Percentiles rank a stretch among this genome's conserved stretches.
phyloP scores from a whole-genome alignment of 2,888 invertebrate species.

The Antheraea yamamai region DNA sequence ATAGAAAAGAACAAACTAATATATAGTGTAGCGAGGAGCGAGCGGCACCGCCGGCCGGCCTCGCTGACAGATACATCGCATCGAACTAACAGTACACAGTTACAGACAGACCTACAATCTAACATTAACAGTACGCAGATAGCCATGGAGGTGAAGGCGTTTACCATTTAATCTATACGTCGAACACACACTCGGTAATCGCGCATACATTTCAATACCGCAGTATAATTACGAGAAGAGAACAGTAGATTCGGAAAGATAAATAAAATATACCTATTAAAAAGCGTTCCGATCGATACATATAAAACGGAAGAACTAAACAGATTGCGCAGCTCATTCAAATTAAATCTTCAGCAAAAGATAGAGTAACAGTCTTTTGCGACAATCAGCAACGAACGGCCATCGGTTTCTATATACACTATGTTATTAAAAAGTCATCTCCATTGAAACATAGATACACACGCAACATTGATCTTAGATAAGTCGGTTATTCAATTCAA shows the following conservation, averaged over 20 bases:
- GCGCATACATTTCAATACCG: constrained; percentile 80
- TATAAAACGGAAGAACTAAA: constrained; percentile 79
- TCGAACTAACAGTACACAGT: constrained; percentile 77
- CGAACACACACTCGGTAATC: constrained; percentile 75
- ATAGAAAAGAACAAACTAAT: constrained; percentile 73
- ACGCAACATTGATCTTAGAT: constrained; percentile 81
- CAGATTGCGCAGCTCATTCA: constrained; percentile 82
- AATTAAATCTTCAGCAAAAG: constrained; percentile 81
- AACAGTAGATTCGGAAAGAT: constrained; percentile 77
- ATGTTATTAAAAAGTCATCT: constrained; percentile 74
- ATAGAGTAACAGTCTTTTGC: constrained; percentile 80
- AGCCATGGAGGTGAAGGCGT: constrained; percentile 79
- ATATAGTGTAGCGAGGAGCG: constrained; percentile 71
- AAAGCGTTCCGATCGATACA: constrained; percentile 78
- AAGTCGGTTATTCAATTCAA: constrained; percentile 72
- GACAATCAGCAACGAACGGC: constrained; percentile 82
- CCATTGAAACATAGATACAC: constrained; percentile 82
- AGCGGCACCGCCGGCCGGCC: constrained; percentile 59
- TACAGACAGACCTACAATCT: constrained; percentile 70
- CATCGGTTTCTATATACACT: constrained; percentile 82
- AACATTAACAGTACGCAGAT: constrained; percentile 78
- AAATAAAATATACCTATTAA: constrained; percentile 80
- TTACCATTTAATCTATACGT: constrained; percentile 76
- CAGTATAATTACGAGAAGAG: constrained; percentile 75
- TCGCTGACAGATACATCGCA: constrained; percentile 70